Evolutionary conservation across 2,888 invertebrate genomes (phyloP), one percentile per base, ranked within the genome.

Genomic region (Caenorhabditis sp.): DNA sequence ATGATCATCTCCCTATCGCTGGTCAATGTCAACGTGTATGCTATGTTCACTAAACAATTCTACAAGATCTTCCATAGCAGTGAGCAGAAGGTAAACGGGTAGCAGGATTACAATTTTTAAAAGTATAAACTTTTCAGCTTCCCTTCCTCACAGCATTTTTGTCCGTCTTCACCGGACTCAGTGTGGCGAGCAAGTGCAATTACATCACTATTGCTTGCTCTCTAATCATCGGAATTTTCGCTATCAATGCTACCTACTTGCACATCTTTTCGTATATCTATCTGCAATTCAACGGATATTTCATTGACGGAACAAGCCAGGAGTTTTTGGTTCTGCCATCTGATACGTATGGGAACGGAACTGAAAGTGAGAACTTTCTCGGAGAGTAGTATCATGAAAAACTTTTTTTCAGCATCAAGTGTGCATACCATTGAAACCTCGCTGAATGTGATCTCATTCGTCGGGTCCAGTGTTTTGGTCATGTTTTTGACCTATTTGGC

Each of bases 201-300:
- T 83, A 49, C 41, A 74, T 83, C 58, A 79, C 82, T 26, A 83
- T 83, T 44, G 73, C 82, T 24, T 19, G 58, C 19, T 82, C 82
- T 12, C 26, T 83, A n/a, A 58, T 83, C 19, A 64, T 74, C 2
- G 82, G 74, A 56, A 74, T 83, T 6, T 16, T 83, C n/a, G 38
- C 82, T 10, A 66, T 74, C 1, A 83, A 83, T 58, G 74, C 82
- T 12, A 83, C 82, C 1, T 83, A 83, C 35, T 35, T 83, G 19
- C 82, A 83, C 68, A 83, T 79, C 10, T 79, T 83, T 38, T 83
- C 82, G 10, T 83, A 74, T 49, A 59, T 79, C 31, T 83, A 83
- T 51, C 69, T 83, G 5, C 77, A 68, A 69, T 22, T 49, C 22
- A 79, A 83, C 47, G 82, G 82, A 14, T 77, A 82, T 61, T 82